Evolutionary conservation across 2,888 invertebrate genomes (phyloP).

Genomic region (Oscheius sp.): DNA sequence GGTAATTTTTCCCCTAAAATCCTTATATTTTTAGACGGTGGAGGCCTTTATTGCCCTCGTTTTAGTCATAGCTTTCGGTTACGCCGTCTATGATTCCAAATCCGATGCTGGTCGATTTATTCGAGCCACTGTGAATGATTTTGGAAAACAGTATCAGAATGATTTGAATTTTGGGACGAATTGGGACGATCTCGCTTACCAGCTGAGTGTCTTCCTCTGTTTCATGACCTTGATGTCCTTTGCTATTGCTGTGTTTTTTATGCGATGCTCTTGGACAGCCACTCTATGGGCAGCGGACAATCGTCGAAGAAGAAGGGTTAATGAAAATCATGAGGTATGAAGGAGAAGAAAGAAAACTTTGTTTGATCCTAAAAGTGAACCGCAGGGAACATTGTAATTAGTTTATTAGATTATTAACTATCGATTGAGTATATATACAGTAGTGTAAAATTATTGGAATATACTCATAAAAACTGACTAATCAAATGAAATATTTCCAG

Average conservation of each 20-base stretch:
- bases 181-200: slow-evolving; percentile 30
- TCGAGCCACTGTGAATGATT: not conserved
- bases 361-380: too few relatives aligned
- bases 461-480: too few relatives aligned
- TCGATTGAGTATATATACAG: too few relatives aligned
- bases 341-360: not conserved
- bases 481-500: too few relatives aligned
- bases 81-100: slow-evolving; percentile 27
- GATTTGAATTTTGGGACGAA: not conserved
- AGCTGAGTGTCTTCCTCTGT: slow-evolving; percentile 9
- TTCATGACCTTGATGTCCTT: slow-evolving; percentile 12
- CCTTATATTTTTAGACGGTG: slow-evolving; percentile 34
- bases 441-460: too few relatives aligned
- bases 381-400: too few relatives aligned
- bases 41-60: slow-evolving; percentile 36
- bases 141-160: not conserved
- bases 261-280: slow-evolving; percentile 18
- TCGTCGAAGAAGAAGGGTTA: not conserved
- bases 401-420: too few relatives aligned
- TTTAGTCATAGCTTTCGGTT: slow-evolving; percentile 28
- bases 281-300: slow-evolving; percentile 21
- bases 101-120: slow-evolving; percentile 25
- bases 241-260: slow-evolving; percentile 9
- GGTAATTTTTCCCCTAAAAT: slow-evolving; percentile 29
- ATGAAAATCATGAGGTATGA: not conserved